A percentile compares a stretch with the other conserved stretches of the same genome.
phyloP scores from a whole-genome alignment of 1,140 invertebrate genomes.

The Melitaea cinxia region DNA sequence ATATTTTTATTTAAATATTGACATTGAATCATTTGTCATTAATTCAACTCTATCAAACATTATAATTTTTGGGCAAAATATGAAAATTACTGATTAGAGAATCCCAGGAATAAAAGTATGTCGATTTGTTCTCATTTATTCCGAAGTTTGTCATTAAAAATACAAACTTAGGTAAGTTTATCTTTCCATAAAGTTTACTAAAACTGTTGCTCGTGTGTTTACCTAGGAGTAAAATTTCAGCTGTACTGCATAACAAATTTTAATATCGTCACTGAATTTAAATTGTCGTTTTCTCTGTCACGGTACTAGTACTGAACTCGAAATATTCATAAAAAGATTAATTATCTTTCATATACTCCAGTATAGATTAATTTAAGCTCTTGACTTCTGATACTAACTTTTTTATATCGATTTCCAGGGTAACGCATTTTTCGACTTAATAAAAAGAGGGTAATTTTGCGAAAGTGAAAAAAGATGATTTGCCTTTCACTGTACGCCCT shows the following conservation, averaged over 20 bases:
- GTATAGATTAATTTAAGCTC: no score
- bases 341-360: no score
- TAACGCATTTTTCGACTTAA: not conserved
- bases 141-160: not conserved
- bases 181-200: not conserved
- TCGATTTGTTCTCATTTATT: slow-evolving; percentile 5
- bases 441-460: not conserved
- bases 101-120: slow-evolving; percentile 38
- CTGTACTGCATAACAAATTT: no score
- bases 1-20: slow-evolving; percentile 8
- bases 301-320: no score
- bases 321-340: no score
- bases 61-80: slow-evolving; percentile 28
- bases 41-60: slow-evolving; percentile 29
- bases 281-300: no score
- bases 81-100: slow-evolving; percentile 25
- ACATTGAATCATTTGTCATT: slow-evolving; percentile 29
- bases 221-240: no score
- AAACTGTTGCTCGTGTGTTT: no score
- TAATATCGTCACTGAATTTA: no score
- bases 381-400: not conserved
- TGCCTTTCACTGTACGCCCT: slow-evolving; percentile 71
- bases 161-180: not conserved
- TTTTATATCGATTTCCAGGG: not conserved
- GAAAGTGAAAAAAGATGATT: slow-evolving; percentile 58